Evolutionary conservation across 2,888 invertebrate species (phyloP).

Genomic region (Biston betularia): DNA sequence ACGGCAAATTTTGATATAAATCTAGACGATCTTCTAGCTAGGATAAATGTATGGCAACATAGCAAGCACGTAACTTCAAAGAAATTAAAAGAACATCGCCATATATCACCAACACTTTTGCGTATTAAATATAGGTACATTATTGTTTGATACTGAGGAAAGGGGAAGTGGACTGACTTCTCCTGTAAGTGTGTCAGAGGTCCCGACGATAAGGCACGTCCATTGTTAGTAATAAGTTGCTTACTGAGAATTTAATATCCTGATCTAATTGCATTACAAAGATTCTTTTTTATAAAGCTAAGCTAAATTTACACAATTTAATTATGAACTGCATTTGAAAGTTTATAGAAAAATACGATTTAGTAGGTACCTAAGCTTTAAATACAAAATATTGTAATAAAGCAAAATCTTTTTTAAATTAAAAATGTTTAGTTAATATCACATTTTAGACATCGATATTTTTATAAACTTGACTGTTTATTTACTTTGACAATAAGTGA

Average conservation of each 20-base stretch:
- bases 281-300: conserved; percentile 22
- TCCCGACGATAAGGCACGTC: conserved; percentile 77
- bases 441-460: too few relatives aligned
- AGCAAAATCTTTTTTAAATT: too few relatives aligned
- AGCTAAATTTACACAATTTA: background rate
- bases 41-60: background rate
- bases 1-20: too few relatives aligned
- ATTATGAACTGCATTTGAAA: background rate
- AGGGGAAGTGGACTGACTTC: conserved; percentile 51
- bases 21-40: background rate
- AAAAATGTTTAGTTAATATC: too few relatives aligned
- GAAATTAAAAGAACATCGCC: background rate
- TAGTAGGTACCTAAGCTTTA: too few relatives aligned
- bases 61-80: background rate
- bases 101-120: background rate
- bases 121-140: background rate
- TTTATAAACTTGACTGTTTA: too few relatives aligned
- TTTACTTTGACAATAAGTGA: too few relatives aligned
- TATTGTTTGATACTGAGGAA: conserved; percentile 53
- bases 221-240: conserved; percentile 50
- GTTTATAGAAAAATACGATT: too few relatives aligned
- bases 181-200: conserved; percentile 68
- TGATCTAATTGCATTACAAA: conserved; percentile 49
- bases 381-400: too few relatives aligned
- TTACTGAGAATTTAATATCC: conserved; percentile 50